phyloP scores from a whole-genome alignment of 2,113 vertebrate genomes.

The Pardalotus punctatus region DNA sequence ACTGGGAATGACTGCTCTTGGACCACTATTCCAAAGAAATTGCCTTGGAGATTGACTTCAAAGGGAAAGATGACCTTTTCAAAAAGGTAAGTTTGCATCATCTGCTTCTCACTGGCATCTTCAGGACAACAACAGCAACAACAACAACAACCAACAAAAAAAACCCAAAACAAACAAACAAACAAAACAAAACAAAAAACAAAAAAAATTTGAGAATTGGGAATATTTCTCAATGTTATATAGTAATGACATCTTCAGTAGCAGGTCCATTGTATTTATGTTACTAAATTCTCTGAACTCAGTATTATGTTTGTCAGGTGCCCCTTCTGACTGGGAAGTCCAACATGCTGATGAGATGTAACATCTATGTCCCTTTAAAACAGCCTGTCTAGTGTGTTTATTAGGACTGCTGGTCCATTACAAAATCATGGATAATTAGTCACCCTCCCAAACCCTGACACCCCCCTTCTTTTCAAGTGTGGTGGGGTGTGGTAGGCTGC shows the following conservation, averaged over 20 bases:
- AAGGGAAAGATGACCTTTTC: background rate
- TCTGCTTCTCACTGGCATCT: background rate
- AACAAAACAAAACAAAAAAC: background rate
- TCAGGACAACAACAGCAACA: background rate
- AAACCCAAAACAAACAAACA: no score
- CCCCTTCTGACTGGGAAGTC: background rate
- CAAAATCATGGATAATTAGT: background rate
- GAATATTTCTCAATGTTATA: background rate
- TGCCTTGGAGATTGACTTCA: accelerated
- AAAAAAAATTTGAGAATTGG: background rate
- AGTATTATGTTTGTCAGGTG: background rate
- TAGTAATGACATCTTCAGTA: background rate
- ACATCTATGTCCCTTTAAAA: background rate
- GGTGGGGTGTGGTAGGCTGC: background rate
- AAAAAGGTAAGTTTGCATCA: background rate
- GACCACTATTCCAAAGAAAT: background rate
- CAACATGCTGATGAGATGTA: background rate
- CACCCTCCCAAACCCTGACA: background rate
- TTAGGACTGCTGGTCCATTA: background rate
- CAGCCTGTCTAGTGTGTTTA: background rate
- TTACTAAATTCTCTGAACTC: background rate
- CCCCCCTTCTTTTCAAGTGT: background rate
- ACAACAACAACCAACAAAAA: background rate
- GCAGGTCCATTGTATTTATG: background rate
- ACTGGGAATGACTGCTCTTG: background rate